Evolutionary conservation across 2,797 vertebrate species (phyloP).

Genomic region (Adelosebastes latens): DNA sequence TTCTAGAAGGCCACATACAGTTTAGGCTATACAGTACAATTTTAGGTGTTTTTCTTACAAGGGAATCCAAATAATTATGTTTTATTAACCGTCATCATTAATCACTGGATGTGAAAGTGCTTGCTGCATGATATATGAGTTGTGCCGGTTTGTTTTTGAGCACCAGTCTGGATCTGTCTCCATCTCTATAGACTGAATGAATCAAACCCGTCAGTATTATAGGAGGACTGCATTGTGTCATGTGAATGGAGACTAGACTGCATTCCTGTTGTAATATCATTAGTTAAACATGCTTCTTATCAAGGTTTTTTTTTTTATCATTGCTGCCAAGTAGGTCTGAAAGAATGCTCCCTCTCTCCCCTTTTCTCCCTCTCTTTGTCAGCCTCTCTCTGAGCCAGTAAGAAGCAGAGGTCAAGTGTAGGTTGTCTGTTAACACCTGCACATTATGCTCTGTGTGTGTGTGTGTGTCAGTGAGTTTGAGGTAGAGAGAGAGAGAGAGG

Average conservation of each 20-base stretch:
- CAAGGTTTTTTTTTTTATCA: conserved; percentile 29
- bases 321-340: conserved; percentile 23
- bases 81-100: not conserved
- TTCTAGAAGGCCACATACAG: not conserved
- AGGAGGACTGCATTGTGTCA: conserved; percentile 16
- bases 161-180: not conserved
- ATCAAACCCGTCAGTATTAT: not conserved
- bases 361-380: not conserved
- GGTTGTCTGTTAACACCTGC: conserved; percentile 69
- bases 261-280: conserved; percentile 56
- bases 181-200: not conserved
- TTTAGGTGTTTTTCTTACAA: not conserved
- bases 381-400: conserved; percentile 19
- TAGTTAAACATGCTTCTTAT: conserved; percentile 40
- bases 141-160: not conserved
- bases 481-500: conserved; percentile 10
- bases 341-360: conserved; percentile 11
- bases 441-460: conserved; percentile 31
- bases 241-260: conserved; percentile 8
- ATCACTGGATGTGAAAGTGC: not conserved
- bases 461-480: not conserved
- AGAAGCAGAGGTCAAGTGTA: conserved; percentile 62
- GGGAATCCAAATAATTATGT: not conserved
- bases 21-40: not conserved
- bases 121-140: not conserved